These are phyloP conservation scores for Hymenochirus boettgeri DNA, from an alignment of 2,113 vertebrate species.

Conservation along the genomic window DNA sequence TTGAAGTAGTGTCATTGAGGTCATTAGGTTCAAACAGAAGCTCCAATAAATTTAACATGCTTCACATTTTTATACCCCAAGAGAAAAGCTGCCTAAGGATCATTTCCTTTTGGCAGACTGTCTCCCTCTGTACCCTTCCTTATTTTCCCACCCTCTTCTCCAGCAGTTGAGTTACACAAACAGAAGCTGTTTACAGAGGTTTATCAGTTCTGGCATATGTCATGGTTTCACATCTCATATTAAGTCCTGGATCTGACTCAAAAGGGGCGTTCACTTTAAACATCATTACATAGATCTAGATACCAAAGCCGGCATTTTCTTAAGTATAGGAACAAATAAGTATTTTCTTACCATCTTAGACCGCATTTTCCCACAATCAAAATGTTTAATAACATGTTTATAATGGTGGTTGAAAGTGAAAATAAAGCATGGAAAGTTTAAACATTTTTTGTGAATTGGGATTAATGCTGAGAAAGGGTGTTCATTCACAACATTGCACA, in stretches of 20 bases:
- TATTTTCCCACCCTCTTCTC: background rate
- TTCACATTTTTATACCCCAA: slow-evolving; percentile 30
- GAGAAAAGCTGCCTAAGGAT: slow-evolving; percentile 3
- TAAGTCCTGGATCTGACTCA: background rate
- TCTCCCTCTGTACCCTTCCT: background rate
- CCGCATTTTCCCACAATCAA: too few relatives aligned
- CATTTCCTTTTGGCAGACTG: slow-evolving; percentile 16
- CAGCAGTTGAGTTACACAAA: background rate
- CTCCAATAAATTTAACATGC: slow-evolving; percentile 29
- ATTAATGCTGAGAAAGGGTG: too few relatives aligned
- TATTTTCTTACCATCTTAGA: too few relatives aligned
- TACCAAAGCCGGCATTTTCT: background rate
- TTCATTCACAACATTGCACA: too few relatives aligned
- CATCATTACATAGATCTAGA: background rate
- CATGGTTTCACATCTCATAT: background rate
- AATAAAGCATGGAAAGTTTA: too few relatives aligned
- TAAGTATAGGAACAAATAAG: background rate
- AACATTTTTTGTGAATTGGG: too few relatives aligned
- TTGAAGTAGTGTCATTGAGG: slow-evolving; percentile 32
- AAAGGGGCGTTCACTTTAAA: background rate
- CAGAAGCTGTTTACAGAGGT: slow-evolving; percentile 4
- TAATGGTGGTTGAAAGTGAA: too few relatives aligned
- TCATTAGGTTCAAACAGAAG: slow-evolving; percentile 34
- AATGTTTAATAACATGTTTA: too few relatives aligned
- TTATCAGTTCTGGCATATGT: slow-evolving; percentile 6